Conservation (phyloP, 2,797 vertebrate species). For the Schizothorax lantsangensis region DNA sequence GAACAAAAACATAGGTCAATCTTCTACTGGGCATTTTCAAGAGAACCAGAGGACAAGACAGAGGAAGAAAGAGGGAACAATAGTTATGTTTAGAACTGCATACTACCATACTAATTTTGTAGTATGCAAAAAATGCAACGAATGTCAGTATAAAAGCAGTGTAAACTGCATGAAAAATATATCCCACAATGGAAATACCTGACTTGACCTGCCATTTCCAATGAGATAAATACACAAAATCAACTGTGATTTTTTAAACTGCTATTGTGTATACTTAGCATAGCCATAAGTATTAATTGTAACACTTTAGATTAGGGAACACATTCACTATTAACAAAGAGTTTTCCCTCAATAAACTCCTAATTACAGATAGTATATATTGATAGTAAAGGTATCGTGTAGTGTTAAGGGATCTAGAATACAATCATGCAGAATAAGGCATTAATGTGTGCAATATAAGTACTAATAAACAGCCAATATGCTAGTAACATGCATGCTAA, state of each 20-base stretch:
- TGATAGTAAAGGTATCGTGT: background rate
- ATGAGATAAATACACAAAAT: background rate
- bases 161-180: background rate
- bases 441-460: no score
- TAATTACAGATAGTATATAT: background rate
- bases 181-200: background rate
- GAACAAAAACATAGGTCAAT: background rate
- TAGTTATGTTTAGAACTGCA: background rate
- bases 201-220: background rate
- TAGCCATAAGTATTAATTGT: background rate
- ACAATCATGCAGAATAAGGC: no score
- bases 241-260: background rate
- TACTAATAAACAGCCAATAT: no score
- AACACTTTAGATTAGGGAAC: background rate
- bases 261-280: no score
- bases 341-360: background rate
- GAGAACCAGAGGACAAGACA: background rate
- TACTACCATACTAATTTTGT: background rate
- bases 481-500: no score
- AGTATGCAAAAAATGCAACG: background rate
- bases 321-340: background rate
- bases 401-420: no score
- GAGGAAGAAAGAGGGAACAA: background rate
- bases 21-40: conserved; percentile 24
- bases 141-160: background rate